Conservation (phyloP, 2,113 vertebrate genomes). For the Bostrychus sinensis region DNA sequence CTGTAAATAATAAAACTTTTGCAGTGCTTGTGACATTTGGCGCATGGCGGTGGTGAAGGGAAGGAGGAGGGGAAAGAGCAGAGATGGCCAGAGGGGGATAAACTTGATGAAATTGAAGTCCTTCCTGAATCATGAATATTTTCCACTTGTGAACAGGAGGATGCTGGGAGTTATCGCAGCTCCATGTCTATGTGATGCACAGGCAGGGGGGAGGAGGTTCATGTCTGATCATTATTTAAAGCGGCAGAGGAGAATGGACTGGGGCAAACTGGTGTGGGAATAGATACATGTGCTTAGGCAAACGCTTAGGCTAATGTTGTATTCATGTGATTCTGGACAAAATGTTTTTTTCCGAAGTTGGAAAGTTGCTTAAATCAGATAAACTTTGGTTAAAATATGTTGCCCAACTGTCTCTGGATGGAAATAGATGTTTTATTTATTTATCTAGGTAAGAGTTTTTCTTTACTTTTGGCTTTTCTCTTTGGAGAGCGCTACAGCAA, state of each 20-base stretch:
- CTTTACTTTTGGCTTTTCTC: no score
- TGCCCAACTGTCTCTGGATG: no score
- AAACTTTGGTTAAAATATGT: no score
- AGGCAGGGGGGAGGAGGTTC: slow-evolving; percentile 30
- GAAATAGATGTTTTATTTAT: no score
- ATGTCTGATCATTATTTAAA: slow-evolving; percentile 42
- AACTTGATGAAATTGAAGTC: slow-evolving; percentile 67
- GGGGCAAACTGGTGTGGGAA: slow-evolving; percentile 20
- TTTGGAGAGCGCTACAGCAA: no score
- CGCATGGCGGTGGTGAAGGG: slow-evolving; percentile 28
- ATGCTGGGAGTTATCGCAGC: slow-evolving; percentile 15
- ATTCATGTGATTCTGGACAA: background rate
- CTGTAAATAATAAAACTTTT: slow-evolving; percentile 74
- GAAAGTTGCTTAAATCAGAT: no score
- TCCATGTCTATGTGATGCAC: slow-evolving; percentile 29
- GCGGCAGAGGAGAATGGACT: slow-evolving; percentile 37
- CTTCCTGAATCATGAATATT: slow-evolving; percentile 62
- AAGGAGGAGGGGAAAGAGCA: slow-evolving; percentile 19
- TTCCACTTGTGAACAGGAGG: slow-evolving; percentile 41
- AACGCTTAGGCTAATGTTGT: background rate
- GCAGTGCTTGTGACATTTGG: slow-evolving; percentile 65
- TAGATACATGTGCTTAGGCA: background rate
- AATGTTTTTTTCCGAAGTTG: no score
- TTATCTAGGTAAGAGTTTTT: no score
- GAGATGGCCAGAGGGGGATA: slow-evolving; percentile 37